Evolutionary conservation across 2,888 invertebrate species (phyloP).

Genomic region (Andrena fulva): DNA sequence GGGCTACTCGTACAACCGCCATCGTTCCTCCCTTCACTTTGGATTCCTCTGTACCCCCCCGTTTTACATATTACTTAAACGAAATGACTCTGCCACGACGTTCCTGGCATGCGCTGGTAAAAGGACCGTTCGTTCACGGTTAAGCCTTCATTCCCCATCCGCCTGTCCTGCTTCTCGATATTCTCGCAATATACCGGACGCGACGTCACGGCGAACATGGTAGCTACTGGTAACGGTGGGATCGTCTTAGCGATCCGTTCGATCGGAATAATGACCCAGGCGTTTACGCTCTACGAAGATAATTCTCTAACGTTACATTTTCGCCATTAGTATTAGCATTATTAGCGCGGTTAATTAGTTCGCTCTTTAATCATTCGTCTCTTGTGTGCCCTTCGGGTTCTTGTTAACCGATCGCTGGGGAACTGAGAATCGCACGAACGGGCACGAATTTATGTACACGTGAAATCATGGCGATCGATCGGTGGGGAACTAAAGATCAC

Average conservation of each 20-base stretch:
- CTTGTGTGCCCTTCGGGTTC: neutral
- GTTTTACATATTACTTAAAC: slow-evolving; percentile 42
- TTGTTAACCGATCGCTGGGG: neutral
- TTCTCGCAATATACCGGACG: neutral
- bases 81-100: slow-evolving; percentile 48
- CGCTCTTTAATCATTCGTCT: neutral
- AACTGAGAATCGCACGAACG: neutral
- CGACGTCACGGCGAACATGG: slow-evolving; percentile 3
- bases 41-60: slow-evolving; percentile 1
- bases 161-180: neutral
- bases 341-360: slow-evolving; percentile 1
- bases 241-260: neutral
- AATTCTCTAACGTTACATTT: slow-evolving; percentile 1
- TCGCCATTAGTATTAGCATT: slow-evolving; percentile 9
- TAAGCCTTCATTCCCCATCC: slow-evolving; percentile 33
- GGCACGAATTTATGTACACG: neutral
- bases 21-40: slow-evolving; percentile 5
- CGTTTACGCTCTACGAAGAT: slow-evolving; percentile 25
- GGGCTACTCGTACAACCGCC: slow-evolving; percentile 54
- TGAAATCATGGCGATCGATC: neutral
- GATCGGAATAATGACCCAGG: neutral
- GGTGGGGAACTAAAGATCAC: neutral
- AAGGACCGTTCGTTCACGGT: slow-evolving; percentile 49
- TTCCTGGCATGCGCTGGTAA: slow-evolving; percentile 45
- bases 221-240: slow-evolving; percentile 7